phyloP scores from a whole-genome alignment of 2,797 vertebrate species.

The Tympanoctomys barrerae region DNA sequence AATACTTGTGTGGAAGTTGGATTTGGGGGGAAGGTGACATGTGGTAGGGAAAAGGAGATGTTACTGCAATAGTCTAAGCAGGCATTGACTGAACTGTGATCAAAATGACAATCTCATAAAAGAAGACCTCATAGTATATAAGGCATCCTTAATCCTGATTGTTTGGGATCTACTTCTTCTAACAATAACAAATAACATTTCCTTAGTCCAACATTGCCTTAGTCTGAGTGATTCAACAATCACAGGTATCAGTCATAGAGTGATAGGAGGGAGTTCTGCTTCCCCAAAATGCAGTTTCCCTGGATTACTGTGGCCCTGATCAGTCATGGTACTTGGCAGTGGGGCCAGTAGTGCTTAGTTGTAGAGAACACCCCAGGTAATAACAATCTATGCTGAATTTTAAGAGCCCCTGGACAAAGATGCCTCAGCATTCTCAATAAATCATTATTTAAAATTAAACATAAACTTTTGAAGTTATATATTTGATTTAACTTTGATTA shows the following conservation, averaged over 20 bases:
- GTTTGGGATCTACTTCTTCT: not conserved
- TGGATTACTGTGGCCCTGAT: not conserved
- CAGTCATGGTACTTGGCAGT: not conserved
- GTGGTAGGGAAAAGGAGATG: not conserved
- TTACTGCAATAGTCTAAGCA: not conserved
- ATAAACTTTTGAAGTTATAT: not conserved
- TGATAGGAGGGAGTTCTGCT: not conserved
- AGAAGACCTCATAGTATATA: not conserved
- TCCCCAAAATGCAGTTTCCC: not conserved
- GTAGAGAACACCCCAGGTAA: not conserved
- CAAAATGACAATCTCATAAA: not conserved
- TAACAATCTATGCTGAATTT: not conserved
- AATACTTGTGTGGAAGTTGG: not conserved
- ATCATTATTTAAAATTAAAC: slow-evolving; percentile 18
- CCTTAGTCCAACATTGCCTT: not conserved
- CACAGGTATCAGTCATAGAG: not conserved
- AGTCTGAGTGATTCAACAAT: not conserved
- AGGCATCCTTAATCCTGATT: not conserved
- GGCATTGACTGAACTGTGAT: not conserved
- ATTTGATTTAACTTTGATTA: slow-evolving; percentile 53
- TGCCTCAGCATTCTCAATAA: not conserved
- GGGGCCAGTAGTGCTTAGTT: not conserved
- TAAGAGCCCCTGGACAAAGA: slow-evolving; percentile 33
- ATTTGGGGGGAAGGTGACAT: not conserved
- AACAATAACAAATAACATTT: not conserved